phyloP scores from a whole-genome alignment of 2,888 invertebrate genomes.

The Linnaemya tessellans region DNA sequence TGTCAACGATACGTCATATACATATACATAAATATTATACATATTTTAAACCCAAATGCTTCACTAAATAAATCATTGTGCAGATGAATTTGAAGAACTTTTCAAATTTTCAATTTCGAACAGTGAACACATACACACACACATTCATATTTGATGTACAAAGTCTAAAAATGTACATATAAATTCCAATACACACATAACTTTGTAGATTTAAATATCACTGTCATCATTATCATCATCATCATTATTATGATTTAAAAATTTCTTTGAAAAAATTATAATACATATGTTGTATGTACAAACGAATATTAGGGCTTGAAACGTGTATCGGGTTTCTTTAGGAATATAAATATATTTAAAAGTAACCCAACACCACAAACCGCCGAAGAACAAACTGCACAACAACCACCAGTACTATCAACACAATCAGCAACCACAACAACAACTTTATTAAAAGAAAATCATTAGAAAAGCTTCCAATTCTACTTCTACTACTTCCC shows the following conservation, averaged over 20 bases:
- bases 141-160: background rate
- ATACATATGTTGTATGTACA: slow-evolving; percentile 48
- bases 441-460: slow-evolving; percentile 59
- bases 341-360: slow-evolving; percentile 69
- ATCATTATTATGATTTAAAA: slow-evolving; percentile 38
- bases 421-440: slow-evolving; percentile 47
- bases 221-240: background rate
- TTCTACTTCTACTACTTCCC: slow-evolving; percentile 30
- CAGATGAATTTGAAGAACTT: background rate
- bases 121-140: background rate
- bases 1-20: too few species aligned
- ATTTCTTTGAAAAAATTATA: slow-evolving; percentile 43
- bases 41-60: too few species aligned
- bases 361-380: slow-evolving; percentile 75
- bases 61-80: slow-evolving; percentile 57
- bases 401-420: slow-evolving; percentile 26
- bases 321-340: slow-evolving; percentile 72
- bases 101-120: background rate
- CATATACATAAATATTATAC: too few species aligned
- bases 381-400: slow-evolving; percentile 60
- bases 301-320: slow-evolving; percentile 69
- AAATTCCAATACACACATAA: background rate
- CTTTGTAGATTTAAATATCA: background rate
- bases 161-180: background rate
- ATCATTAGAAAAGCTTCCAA: slow-evolving; percentile 48